These are phyloP conservation scores for Conops quadrifasciatus DNA, from an alignment of 2,888 invertebrate species.

Conservation along the genomic window DNA sequence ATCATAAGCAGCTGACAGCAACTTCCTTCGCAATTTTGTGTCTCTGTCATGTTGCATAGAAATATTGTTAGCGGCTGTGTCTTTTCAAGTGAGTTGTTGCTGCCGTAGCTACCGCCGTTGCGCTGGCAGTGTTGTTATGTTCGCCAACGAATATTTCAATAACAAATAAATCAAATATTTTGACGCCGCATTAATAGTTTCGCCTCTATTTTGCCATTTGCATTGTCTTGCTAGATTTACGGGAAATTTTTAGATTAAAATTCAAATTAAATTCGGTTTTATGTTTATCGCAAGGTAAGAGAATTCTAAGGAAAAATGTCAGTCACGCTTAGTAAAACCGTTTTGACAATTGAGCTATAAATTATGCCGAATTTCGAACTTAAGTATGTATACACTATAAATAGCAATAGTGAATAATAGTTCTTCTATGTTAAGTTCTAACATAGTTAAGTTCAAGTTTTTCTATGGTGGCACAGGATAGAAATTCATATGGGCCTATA, in stretches of 20 bases:
- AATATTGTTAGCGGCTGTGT: conserved; percentile 36
- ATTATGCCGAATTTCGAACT: conserved; percentile 54
- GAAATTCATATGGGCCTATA: no score
- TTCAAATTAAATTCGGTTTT: neutral
- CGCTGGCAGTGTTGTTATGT: conserved; percentile 29
- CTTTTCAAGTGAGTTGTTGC: conserved; percentile 30
- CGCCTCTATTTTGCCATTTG: conserved; percentile 10
- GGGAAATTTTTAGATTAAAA: neutral
- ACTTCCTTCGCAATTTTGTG: conserved; percentile 40
- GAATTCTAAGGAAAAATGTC: conserved; percentile 46
- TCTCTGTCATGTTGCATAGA: conserved; percentile 37
- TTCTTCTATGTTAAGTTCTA: no score
- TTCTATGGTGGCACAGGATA: no score
- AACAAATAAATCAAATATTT: conserved; percentile 51
- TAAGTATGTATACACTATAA: no score
- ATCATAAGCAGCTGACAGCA: conserved; percentile 47
- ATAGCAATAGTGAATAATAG: no score
- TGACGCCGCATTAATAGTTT: conserved; percentile 49
- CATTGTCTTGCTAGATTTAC: conserved; percentile 28
- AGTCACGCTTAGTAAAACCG: conserved; percentile 54
- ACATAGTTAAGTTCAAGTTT: no score
- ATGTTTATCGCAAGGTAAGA: neutral
- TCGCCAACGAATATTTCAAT: conserved; percentile 33
- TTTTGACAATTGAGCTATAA: conserved; percentile 57
- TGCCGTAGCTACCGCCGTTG: conserved; percentile 26